Evolutionary conservation across 2,113 vertebrate genomes (phyloP), one percentile per base, ranked within the genome.

Genomic region (Paedocypris sp.): DNA sequence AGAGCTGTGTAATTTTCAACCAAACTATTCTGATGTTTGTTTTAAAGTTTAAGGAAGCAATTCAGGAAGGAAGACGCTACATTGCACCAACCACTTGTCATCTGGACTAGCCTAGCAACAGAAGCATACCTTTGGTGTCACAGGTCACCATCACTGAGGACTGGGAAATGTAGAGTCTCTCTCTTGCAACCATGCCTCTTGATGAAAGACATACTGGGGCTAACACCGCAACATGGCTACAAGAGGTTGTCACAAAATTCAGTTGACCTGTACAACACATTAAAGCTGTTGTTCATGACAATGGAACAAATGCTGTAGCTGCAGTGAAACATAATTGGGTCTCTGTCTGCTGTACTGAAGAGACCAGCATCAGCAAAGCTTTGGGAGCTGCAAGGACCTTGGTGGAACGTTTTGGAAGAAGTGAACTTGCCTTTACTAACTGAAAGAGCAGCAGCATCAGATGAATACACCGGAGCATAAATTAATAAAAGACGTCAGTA

Each of bases 151-250:
- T 67, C n/a, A 60, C 9, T 16, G 43, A 73, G 13, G 64, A 64
- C 18, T 70, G 67, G 64, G 2, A 72, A 22, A 52, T 72, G 61
- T 64, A 57, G 49, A 63, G 19, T 4, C 20, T 67, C 0, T 64
- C 23, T 32, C 61, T 68, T 23, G 39, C 61, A 22, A 70, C 57
- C 3, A 43, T 62, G 50, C 63, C 67, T 43, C 56, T 72, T 25
- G 54, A 64, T 20, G 54, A 67, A 38, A 52, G 63, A 26, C 73
- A 70, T 48, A 61, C 67, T 61, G 63, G 15, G 43, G 47, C 42
- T 22, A 64, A 71, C 12, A 70, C 60, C 12, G 18, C 26, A 13
- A 39, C 25, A 59, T 69, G 62, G 58, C 11, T 71, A 19, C 47
- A 74, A 4, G 42, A 60, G 19, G 20, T 69, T n/a, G 2, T 57